phyloP scores from a whole-genome alignment of 2,113 vertebrate genomes.

The Ochotona princeps region DNA sequence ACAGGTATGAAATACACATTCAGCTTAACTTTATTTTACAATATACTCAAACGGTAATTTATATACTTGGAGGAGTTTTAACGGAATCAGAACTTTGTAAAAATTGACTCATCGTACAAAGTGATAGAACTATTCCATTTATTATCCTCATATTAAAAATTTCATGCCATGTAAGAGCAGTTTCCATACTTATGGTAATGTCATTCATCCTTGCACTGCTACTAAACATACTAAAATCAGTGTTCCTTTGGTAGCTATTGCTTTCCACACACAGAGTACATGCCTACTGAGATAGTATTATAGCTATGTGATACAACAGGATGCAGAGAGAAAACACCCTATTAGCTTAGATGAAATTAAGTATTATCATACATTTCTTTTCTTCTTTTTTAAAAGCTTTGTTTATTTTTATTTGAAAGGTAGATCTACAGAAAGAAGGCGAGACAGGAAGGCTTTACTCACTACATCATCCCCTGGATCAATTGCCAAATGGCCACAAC shows the following conservation, averaged over 20 bases:
- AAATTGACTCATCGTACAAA: background rate
- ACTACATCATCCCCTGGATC: too few species aligned
- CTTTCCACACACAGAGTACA: background rate
- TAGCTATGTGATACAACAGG: background rate
- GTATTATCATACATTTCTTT: too few species aligned
- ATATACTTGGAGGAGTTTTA: conserved; percentile 12
- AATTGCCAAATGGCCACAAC: too few species aligned
- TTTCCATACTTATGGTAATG: background rate
- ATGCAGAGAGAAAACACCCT: background rate
- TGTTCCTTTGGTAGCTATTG: background rate
- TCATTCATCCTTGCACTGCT: background rate
- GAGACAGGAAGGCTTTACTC: too few species aligned
- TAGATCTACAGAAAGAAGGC: too few species aligned
- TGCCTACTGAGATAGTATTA: background rate
- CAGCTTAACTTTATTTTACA: background rate
- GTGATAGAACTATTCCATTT: background rate
- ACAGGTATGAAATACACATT: background rate
- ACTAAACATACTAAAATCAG: background rate
- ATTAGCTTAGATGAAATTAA: background rate
- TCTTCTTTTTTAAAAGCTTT: too few species aligned
- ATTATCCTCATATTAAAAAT: background rate
- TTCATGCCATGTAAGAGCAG: background rate
- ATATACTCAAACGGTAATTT: background rate
- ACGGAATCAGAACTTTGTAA: background rate
- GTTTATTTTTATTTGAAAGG: too few species aligned